Percentiles rank a stretch among this genome's conserved stretches.
These are phyloP conservation scores for Danio jaintianensis DNA, from an alignment of 2,797 vertebrate genomes.

Conservation along the genomic window DNA sequence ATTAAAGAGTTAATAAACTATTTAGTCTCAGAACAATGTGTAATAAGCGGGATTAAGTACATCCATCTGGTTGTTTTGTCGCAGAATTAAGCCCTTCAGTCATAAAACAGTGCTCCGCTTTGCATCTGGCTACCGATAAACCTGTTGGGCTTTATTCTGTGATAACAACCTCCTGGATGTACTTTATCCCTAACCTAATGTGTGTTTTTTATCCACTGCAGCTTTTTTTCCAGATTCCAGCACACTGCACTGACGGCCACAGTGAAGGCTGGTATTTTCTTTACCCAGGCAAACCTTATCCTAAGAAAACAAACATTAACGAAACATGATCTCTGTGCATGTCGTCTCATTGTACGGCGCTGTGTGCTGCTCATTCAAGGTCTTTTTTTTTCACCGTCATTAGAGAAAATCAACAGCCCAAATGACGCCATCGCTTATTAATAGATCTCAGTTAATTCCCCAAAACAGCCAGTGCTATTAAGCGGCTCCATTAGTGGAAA, in stretches of 20 bases:
- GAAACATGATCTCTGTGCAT: conserved; percentile 83
- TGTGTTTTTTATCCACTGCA: too few species aligned
- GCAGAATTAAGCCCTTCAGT: too few species aligned
- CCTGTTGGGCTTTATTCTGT: too few species aligned
- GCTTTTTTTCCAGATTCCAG: conserved; percentile 63
- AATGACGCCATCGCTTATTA: conserved; percentile 11
- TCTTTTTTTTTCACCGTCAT: conserved; percentile 18
- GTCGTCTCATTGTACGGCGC: conserved; percentile 71
- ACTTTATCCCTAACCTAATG: too few species aligned
- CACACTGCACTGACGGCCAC: conserved; percentile 73
- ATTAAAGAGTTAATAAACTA: too few species aligned
- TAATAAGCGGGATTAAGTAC: too few species aligned
- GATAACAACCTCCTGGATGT: too few species aligned
- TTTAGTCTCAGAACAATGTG: too few species aligned
- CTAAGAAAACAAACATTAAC: conserved; percentile 81
- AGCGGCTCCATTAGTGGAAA: background rate
- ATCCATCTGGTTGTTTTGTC: too few species aligned
- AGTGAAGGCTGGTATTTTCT: conserved; percentile 80
- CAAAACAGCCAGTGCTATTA: conserved; percentile 14
- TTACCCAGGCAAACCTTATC: conserved; percentile 79
- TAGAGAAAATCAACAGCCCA: conserved; percentile 14
- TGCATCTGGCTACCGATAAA: too few species aligned
- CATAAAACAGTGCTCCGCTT: too few species aligned
- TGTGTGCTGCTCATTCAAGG: conserved; percentile 61
- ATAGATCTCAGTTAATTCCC: conserved; percentile 11